Conservation (phyloP, 2,888 invertebrate species). For the Hirtodrosophila confusa region DNA sequence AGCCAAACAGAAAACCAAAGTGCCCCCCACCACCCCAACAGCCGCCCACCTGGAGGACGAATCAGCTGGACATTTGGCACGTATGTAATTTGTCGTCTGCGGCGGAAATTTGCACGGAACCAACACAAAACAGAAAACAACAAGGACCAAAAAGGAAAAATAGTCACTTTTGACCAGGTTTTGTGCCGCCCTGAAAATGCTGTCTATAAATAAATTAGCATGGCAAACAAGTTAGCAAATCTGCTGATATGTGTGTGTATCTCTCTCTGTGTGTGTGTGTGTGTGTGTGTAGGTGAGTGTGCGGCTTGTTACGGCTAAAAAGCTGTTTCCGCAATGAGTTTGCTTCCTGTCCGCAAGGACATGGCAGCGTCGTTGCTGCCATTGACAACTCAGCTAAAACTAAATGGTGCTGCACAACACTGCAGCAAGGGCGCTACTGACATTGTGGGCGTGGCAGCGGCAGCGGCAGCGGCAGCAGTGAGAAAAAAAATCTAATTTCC, state of each 20-base stretch:
- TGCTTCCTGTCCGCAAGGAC: conserved; percentile 78
- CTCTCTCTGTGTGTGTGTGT: conserved; percentile 12
- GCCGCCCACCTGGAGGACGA: too few relatives aligned
- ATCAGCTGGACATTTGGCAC: conserved; percentile 54
- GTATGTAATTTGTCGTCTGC: conserved; percentile 77
- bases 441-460: conserved; percentile 42
- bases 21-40: neutral
- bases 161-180: conserved; percentile 26
- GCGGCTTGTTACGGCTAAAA: conserved; percentile 73
- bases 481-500: conserved; percentile 77
- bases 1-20: neutral
- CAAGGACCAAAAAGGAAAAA: conserved; percentile 1
- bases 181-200: conserved; percentile 33
- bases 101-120: conserved; percentile 75
- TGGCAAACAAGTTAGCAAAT: conserved; percentile 69
- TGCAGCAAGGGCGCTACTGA: conserved; percentile 25
- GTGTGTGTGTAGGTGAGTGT: conserved; percentile 37
- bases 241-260: conserved; percentile 26
- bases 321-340: conserved; percentile 80
- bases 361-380: conserved; percentile 55
- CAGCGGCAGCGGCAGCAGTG: conserved; percentile 11
- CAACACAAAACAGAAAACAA: conserved; percentile 28
- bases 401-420: conserved; percentile 69
- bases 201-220: conserved; percentile 81
- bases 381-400: conserved; percentile 76